Evolutionary conservation across 2,113 vertebrate genomes (phyloP).

Genomic region (Pomatostomus ruficeps): DNA sequence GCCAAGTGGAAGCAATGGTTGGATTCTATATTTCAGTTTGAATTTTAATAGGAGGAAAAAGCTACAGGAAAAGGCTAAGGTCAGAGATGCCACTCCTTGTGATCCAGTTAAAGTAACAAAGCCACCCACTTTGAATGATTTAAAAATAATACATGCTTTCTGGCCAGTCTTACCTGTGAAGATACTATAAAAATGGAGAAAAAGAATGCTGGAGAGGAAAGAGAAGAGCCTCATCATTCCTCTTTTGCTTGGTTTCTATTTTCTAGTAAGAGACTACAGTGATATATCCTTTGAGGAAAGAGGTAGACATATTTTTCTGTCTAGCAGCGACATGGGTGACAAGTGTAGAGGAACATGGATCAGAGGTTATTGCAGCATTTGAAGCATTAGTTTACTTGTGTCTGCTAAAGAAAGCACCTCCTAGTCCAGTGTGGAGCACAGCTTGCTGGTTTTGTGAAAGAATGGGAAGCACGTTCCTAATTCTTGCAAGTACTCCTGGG

Average conservation of each 20-base stretch:
- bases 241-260: not conserved
- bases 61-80: not conserved
- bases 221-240: not conserved
- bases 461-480: not conserved
- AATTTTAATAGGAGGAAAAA: not conserved
- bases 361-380: not conserved
- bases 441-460: not conserved
- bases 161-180: not conserved
- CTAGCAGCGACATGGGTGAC: not conserved
- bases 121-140: not conserved
- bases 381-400: not conserved
- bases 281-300: not conserved
- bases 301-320: not conserved
- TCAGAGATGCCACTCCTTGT: not conserved
- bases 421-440: accelerated
- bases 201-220: not conserved
- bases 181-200: not conserved
- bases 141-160: not conserved
- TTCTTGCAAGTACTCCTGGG: not conserved
- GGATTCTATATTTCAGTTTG: not conserved
- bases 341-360: not conserved
- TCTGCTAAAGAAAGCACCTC: not conserved
- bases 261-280: not conserved
- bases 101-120: not conserved
- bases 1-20: not conserved